Conservation (phyloP, 2,888 invertebrate species). For the Cabera pusaria region DNA sequence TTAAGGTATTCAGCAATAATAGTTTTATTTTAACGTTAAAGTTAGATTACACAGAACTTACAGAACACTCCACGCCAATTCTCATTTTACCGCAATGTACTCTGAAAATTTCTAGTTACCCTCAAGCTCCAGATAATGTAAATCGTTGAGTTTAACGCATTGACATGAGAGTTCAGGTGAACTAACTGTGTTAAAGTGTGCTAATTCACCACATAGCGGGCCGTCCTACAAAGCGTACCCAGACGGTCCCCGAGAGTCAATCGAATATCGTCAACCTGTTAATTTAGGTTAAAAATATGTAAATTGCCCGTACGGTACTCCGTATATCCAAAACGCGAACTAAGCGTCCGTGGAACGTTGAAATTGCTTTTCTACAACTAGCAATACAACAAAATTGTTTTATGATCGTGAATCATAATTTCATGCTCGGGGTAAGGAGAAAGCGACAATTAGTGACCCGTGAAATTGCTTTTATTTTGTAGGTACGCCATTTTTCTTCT, state of each 20-base stretch:
- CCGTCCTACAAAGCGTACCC: constrained; percentile 28
- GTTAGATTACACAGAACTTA: too few relatives aligned
- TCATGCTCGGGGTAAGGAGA: constrained; percentile 28
- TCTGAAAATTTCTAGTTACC: too few relatives aligned
- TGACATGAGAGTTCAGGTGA: too few relatives aligned
- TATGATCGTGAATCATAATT: constrained; percentile 27
- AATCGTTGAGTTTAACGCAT: too few relatives aligned
- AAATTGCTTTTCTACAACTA: constrained; percentile 19
- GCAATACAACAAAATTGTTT: constrained; percentile 23
- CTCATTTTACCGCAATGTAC: too few relatives aligned
- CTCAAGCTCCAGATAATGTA: too few relatives aligned
- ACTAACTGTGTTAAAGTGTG: constrained; percentile 11
- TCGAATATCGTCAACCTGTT: constrained; percentile 27
- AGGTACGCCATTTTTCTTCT: too few relatives aligned
- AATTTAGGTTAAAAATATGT: constrained; percentile 32
- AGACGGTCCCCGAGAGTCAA: constrained; percentile 1
- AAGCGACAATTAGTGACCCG: constrained; percentile 29
- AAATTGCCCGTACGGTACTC: constrained; percentile 28
- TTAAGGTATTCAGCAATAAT: too few relatives aligned
- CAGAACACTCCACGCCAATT: too few relatives aligned
- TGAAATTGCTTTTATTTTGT: constrained; percentile 12
- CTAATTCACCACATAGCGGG: constrained; percentile 30
- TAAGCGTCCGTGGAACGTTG: not conserved
- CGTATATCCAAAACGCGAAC: constrained; percentile 15
- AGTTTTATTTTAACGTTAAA: too few relatives aligned